Conservation (phyloP, 2,113 vertebrate genomes). For the Coturnix japonica region DNA sequence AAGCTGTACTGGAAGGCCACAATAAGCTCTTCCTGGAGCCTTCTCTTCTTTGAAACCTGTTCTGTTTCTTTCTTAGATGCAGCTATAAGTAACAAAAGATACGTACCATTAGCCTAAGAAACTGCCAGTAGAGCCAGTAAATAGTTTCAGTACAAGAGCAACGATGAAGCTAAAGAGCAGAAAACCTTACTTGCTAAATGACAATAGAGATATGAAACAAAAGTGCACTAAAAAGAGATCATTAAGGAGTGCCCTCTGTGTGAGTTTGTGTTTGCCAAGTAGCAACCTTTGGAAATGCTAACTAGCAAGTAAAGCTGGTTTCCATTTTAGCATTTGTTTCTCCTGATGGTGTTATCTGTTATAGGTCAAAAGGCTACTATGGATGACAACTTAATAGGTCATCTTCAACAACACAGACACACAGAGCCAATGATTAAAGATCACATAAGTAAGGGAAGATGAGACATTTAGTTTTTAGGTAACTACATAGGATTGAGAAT, state of each 20-base stretch:
- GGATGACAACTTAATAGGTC: conserved; percentile 39
- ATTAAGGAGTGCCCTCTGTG: rapidly evolving
- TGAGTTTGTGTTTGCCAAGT: neutral
- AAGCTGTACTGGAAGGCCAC: too few species aligned
- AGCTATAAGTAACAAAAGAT: neutral
- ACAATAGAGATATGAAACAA: neutral
- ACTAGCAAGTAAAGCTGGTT: neutral
- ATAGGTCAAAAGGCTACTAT: conserved; percentile 45
- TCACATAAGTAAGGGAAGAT: neutral
- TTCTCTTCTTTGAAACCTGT: too few species aligned
- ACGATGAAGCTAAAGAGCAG: neutral
- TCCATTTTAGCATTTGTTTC: neutral
- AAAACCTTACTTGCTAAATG: neutral
- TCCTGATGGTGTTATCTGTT: neutral
- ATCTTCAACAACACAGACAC: neutral
- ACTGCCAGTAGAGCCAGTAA: neutral
- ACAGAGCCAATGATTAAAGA: neutral
- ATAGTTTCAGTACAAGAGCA: neutral
- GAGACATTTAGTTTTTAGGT: neutral
- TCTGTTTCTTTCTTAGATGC: neutral
- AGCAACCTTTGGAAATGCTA: neutral
- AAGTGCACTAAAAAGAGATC: neutral
- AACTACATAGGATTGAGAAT: neutral
- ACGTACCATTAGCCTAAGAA: neutral
- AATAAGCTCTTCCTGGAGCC: too few species aligned